Base-by-base conservation (phyloP, 1,140 invertebrate species). In the Papilio polyxenes region DNA sequence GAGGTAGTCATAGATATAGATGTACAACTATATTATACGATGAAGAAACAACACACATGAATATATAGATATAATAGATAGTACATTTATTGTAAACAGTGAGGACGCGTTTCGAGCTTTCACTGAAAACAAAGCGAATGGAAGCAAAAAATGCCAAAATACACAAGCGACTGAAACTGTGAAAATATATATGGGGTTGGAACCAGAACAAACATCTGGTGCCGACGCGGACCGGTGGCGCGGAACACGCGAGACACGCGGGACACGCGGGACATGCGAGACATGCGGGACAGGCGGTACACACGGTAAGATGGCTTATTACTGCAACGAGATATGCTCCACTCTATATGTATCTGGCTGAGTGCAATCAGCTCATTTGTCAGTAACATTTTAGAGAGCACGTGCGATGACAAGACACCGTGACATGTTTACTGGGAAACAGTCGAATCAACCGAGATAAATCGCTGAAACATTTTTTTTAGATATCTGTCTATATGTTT, bases 181-280 rank as follows among this genome's bases (percentile, higher is more conserved):
- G n/a, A 80, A 80, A 75, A 51, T 53, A 79, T 69, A 23, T 44
- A 44, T n/a, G 31, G 48, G 62, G 31, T 40, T 65, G 65, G 72
- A 74, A 78, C 69, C 75, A 69, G 82, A 82, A 80, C 80, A 79
- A 77, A 82, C 80, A 85, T 83, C 82, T 83, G 81, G 80, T 81
- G 81, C 81, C 48, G 69, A 69, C 31, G 31, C 59, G 6, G 17
- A n/a, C n/a, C 56, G 56, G 8, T 6, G 56, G n/a, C 56, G 20
- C 59, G 17, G 59, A 4, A 59, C 4, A 59, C 7, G 51, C 51
- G 51, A 6, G 51, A 53, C 51, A 62, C 59, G 51, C 51, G 51
- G 51, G 51, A 53, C 51, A 20, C n/a, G 7, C 7, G 17, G 7
- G n/a, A 62, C n/a, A 23, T 23, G 56, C 56, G n/a, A 7, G 59